Evolutionary conservation across 2,888 invertebrate genomes (phyloP).

Genomic region (Drosophila mayaguana): DNA sequence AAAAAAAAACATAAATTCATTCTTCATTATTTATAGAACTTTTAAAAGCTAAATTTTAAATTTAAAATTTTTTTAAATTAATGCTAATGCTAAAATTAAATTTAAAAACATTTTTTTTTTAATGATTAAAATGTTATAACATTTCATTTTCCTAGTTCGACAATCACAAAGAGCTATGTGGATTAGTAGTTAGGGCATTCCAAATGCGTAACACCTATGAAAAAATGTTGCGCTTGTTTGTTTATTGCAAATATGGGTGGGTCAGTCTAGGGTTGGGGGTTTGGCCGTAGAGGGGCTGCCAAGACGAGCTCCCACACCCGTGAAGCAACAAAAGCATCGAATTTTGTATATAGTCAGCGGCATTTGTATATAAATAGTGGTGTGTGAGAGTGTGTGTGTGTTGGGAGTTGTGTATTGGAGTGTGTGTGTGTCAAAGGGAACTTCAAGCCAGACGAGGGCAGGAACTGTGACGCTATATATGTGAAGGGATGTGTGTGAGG

Average conservation of each 20-base stretch:
- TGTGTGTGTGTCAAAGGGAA: slow-evolving; percentile 61
- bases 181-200: slow-evolving; percentile 38
- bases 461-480: slow-evolving; percentile 28
- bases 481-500: slow-evolving; percentile 19
- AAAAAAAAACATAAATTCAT: too few relatives aligned
- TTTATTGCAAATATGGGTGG: slow-evolving; percentile 71
- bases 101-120: too few relatives aligned
- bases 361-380: slow-evolving; percentile 78
- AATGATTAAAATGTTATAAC: too few relatives aligned
- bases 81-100: too few relatives aligned
- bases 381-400: slow-evolving; percentile 31
- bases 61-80: too few relatives aligned
- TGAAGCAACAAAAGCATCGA: slow-evolving; percentile 70
- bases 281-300: slow-evolving; percentile 17
- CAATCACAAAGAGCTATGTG: background rate
- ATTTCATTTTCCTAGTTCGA: too few relatives aligned
- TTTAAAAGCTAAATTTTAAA: background rate
- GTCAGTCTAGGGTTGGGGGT: slow-evolving; percentile 13
- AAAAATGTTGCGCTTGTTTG: slow-evolving; percentile 41
- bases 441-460: slow-evolving; percentile 34
- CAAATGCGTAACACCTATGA: slow-evolving; percentile 1
- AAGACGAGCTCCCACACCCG: slow-evolving; percentile 43
- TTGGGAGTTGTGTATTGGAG: background rate
- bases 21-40: background rate
- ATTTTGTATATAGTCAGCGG: slow-evolving; percentile 78